Conservation (phyloP, 2,113 vertebrate species). For the Burhinus bistriatus region DNA sequence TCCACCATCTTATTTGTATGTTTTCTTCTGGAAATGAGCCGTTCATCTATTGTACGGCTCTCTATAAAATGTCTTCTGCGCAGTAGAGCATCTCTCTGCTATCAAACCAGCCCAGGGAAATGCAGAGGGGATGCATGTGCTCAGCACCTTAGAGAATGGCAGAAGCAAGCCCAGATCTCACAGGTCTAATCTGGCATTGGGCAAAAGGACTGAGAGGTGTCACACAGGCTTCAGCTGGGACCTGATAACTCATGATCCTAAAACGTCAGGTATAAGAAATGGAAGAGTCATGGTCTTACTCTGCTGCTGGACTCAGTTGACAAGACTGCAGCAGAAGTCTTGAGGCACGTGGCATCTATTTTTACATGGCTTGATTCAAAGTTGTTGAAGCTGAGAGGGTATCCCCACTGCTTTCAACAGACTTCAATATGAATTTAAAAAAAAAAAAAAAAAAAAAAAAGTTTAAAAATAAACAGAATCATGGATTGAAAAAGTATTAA, state of each 20-base stretch:
- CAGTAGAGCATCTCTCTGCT: not conserved
- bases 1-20: not conserved
- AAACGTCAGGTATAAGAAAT: not conserved
- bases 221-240: not conserved
- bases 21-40: not conserved
- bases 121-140: not conserved
- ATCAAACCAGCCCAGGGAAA: not conserved
- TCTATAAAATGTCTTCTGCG: not conserved
- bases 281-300: not conserved
- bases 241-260: not conserved
- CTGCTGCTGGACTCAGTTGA: not conserved
- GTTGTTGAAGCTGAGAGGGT: not conserved
- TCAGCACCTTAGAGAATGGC: not conserved
- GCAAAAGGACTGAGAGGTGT: not conserved
- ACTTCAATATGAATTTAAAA: not conserved
- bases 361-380: not conserved
- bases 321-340: not conserved
- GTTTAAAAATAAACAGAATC: not conserved
- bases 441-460: not conserved
- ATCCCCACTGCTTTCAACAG: not conserved
- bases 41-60: not conserved
- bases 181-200: not conserved
- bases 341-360: not conserved
- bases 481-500: not conserved
- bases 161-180: not conserved